Percentiles rank a stretch among this genome's conserved stretches.
Evolutionary conservation across 1,140 invertebrate species (phyloP).

Genomic region (Trichonephila inaurata): DNA sequence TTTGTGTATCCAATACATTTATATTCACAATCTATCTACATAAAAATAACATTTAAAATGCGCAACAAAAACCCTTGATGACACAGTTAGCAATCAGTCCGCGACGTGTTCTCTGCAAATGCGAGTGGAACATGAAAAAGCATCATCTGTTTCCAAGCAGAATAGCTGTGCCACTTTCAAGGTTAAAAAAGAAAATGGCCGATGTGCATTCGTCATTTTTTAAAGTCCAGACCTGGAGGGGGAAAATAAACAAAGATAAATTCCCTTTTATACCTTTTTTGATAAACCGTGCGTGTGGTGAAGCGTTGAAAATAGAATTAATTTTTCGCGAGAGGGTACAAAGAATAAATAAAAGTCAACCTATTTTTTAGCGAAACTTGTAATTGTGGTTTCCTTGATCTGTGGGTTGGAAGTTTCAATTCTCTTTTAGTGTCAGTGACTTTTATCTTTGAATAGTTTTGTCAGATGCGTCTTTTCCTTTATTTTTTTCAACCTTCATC

Average conservation of each 20-base stretch:
- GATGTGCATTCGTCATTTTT: not conserved
- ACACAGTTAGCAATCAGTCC: slow-evolving; percentile 63
- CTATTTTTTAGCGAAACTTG: slow-evolving; percentile 52
- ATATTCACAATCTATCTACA: slow-evolving; percentile 24
- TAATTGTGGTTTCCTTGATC: slow-evolving; percentile 40
- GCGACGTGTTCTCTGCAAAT: slow-evolving; percentile 10
- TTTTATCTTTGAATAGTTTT: slow-evolving; percentile 22
- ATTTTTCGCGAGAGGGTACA: not conserved
- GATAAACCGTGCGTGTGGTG: slow-evolving; percentile 12
- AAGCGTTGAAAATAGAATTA: slow-evolving; percentile 34
- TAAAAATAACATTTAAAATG: slow-evolving; percentile 51
- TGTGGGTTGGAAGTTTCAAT: not conserved
- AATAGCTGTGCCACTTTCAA: slow-evolving; percentile 55
- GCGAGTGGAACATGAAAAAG: slow-evolving; percentile 6
- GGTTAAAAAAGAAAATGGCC: slow-evolving; percentile 54
- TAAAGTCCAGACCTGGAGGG: not conserved
- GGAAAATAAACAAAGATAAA: not conserved
- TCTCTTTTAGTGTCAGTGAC: slow-evolving; percentile 39
- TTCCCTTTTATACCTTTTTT: slow-evolving; percentile 10
- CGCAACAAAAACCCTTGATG: slow-evolving; percentile 10
- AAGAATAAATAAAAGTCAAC: slow-evolving; percentile 43
- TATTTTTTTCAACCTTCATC: not conserved
- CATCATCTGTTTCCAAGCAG: not conserved
- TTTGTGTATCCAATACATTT: slow-evolving; percentile 2
- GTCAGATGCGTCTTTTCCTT: not conserved